Base-by-base conservation (phyloP, 2,888 invertebrate genomes). In the Thera britannica region DNA sequence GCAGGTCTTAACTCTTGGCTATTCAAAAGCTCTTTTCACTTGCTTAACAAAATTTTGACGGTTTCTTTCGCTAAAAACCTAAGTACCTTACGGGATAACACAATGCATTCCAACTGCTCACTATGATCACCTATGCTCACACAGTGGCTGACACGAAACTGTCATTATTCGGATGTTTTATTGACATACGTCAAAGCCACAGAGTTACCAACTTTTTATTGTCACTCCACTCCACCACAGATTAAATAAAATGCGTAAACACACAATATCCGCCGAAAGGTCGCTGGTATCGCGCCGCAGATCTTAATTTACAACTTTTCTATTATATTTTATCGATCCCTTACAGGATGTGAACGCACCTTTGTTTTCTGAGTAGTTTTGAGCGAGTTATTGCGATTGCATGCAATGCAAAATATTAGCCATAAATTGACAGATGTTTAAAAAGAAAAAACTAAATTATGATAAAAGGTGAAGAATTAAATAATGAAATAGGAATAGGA, bases 261-360 rank as follows among this genome's bases (percentile, higher is more conserved):
- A 71, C 72, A 65, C 71, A 65, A 72, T 75, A 75, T 73, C 75
- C 76, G 76, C 35, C 38, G 60, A 71, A 75, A 74, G 69, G 70
- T 72, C 65, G 65, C 68, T 34, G 57, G 59, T 75, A 76, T 77
- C 77, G 65, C 44, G 36, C 44, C 34, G 34, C 9, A 36, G 67
- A 76, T 75, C 75, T 74, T 70, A 73, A 75, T 76, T 74, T 72
- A 75, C 71, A 66, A 67, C 59, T 68, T 73, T 75, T 71, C 71
- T 67, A 70, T 74, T 71, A 71, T 60, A 72, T 74, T 23, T 67
- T 67, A 70, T 68, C 62, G 70, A 73, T 69, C 67, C 69, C 65
- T 62, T 60, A 61, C 70, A 67, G 69, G 72, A 76, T 72, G 67
- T 65, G 64, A 65, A 12, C 11, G 23, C 65, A 64, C 65, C 62